Conservation (phyloP, 2,888 invertebrate genomes). For the Myopa testacea region DNA sequence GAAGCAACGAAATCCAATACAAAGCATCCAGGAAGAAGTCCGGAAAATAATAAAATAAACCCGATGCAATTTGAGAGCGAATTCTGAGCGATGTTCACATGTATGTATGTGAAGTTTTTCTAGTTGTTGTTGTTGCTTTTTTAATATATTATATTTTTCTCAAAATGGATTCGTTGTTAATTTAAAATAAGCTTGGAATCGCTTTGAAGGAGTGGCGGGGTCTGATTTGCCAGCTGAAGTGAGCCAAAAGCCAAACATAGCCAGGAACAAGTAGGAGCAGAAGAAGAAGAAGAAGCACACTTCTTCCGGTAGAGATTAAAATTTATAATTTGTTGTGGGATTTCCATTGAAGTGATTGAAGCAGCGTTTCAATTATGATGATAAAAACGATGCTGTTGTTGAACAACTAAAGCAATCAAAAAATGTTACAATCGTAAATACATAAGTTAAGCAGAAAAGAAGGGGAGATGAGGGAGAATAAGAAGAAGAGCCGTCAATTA, state of each 20-base stretch:
- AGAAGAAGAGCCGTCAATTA: slow-evolving; percentile 8
- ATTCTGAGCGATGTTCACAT: neutral
- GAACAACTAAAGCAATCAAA: neutral
- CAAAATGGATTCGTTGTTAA: neutral
- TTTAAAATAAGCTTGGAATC: neutral
- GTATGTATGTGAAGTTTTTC: neutral
- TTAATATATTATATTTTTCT: neutral
- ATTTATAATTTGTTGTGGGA: neutral
- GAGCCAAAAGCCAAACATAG: neutral
- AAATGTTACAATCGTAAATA: neutral
- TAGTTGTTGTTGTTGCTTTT: too few relatives aligned
- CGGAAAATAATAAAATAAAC: neutral
- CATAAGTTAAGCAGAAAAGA: neutral
- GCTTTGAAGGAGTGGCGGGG: neutral
- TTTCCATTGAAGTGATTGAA: neutral
- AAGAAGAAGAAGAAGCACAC: neutral
- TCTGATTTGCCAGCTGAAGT: neutral
- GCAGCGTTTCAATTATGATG: neutral
- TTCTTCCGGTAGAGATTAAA: neutral
- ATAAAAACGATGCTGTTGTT: too few relatives aligned
- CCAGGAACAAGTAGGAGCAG: neutral
- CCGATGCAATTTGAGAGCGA: slow-evolving; percentile 16
- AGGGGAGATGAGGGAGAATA: neutral
- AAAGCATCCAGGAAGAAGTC: slow-evolving; percentile 17
- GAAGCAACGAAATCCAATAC: slow-evolving; percentile 33